These are phyloP conservation scores for Diprion similis DNA, from an alignment of 1,140 invertebrate species.

Conservation along the genomic window DNA sequence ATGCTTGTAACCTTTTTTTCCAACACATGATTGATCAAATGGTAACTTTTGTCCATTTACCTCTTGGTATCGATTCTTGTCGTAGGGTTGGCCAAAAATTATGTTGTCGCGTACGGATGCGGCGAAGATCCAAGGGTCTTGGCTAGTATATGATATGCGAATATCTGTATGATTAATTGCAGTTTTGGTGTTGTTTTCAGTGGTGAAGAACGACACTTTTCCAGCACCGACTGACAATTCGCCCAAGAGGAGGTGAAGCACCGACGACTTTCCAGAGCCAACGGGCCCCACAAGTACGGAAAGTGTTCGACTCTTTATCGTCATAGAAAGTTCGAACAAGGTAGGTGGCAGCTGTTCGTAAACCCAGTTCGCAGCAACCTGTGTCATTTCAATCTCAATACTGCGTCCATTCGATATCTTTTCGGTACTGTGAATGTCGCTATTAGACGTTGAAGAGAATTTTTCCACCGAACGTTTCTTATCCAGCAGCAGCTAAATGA, in stretches of 20 bases:
- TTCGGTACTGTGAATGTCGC: background rate
- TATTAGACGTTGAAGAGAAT: no score
- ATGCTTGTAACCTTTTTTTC: no score
- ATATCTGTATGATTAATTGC: conserved; percentile 59
- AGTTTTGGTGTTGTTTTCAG: background rate
- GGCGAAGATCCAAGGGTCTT: conserved; percentile 80
- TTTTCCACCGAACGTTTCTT: no score
- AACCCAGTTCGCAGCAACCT: conserved; percentile 56
- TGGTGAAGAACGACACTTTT: conserved; percentile 49
- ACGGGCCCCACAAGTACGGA: conserved; percentile 80
- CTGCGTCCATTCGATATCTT: background rate
- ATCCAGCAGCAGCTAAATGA: background rate
- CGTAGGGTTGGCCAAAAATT: conserved; percentile 76
- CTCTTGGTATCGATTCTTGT: conserved; percentile 72
- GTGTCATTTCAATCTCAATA: conserved; percentile 28
- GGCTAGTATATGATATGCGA: conserved; percentile 74
- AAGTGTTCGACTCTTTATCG: conserved; percentile 70
- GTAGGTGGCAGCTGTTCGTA: conserved; percentile 49
- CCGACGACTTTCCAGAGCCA: conserved; percentile 80
- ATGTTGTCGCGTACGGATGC: conserved; percentile 80
- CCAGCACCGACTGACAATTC: conserved; percentile 74
- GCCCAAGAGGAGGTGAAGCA: conserved; percentile 76
- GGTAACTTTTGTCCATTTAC: conserved; percentile 57
- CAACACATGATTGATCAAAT: no score
- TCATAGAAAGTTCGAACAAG: conserved; percentile 69